Conservation (phyloP, 2,888 invertebrate genomes). For the Tholera decimalis region DNA sequence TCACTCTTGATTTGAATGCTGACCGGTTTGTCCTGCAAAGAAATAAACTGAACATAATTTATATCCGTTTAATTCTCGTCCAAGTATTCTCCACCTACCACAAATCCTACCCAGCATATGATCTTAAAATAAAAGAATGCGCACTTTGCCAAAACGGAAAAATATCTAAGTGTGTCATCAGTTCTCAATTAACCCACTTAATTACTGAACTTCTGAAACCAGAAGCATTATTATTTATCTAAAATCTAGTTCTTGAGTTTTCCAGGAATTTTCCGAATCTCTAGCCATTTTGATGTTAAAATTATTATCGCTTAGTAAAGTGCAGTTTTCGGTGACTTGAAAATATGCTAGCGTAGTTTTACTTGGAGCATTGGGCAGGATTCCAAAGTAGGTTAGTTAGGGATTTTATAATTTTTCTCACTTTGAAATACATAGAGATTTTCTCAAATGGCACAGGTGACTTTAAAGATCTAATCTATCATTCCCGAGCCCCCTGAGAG, state of each 20-base stretch:
- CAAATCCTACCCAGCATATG: neutral
- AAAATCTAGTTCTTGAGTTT: conserved; percentile 11
- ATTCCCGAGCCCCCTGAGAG: no score
- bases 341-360: conserved; percentile 31
- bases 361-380: conserved; percentile 7
- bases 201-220: conserved; percentile 21
- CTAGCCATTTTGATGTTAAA: conserved; percentile 15
- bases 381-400: conserved; percentile 39
- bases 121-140: neutral
- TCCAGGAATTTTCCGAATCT: conserved; percentile 5
- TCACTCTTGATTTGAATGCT: no score
- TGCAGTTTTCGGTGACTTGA: conserved; percentile 27
- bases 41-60: no score
- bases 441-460: neutral
- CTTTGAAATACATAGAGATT: neutral
- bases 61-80: neutral
- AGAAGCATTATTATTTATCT: conserved; percentile 26
- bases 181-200: conserved; percentile 12
- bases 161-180: conserved; percentile 22
- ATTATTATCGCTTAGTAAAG: conserved; percentile 24
- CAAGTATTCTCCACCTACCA: neutral
- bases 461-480: no score
- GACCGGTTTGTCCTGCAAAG: no score
- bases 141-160: conserved; percentile 7
- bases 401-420: conserved; percentile 7